Conservation (phyloP, 2,113 vertebrate genomes). For the Oreochromis spilurus region DNA sequence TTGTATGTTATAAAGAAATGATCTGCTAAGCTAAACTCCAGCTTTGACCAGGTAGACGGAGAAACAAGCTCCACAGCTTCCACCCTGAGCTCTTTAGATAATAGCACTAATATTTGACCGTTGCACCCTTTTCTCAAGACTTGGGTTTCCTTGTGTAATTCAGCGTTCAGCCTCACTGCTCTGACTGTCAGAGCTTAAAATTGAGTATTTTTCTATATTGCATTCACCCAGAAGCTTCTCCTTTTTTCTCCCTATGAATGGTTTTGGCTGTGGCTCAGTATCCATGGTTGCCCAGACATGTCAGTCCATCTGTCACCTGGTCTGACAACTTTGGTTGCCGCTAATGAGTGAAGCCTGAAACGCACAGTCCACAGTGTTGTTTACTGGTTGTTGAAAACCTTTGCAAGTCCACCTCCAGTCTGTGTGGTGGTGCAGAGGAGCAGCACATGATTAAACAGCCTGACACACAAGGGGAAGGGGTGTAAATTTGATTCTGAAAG, state of each 20-base stretch:
- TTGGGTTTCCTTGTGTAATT: not conserved
- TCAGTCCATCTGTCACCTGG: constrained; percentile 14
- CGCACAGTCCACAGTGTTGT: not conserved
- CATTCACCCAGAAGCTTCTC: not conserved
- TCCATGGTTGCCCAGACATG: not conserved
- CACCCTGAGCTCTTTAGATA: not conserved
- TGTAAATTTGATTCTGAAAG: not conserved
- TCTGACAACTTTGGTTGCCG: constrained; percentile 21
- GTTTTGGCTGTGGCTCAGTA: not conserved
- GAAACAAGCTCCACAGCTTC: not conserved
- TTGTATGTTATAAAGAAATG: not conserved
- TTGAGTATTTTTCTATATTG: not conserved
- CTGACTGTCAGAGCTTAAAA: not conserved
- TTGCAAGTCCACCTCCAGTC: not conserved
- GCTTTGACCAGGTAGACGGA: not conserved
- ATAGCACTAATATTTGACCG: not conserved
- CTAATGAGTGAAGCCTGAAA: constrained; percentile 33
- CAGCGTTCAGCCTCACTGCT: not conserved
- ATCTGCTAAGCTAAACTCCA: not conserved
- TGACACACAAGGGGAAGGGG: not conserved
- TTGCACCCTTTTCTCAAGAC: not conserved
- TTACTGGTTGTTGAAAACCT: not conserved
- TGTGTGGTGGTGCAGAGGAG: not conserved
- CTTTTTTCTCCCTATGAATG: not conserved
- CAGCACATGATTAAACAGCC: not conserved